Percentiles rank a stretch among this genome's conserved stretches.
Evolutionary conservation across 2,888 invertebrate species (phyloP).

Genomic region (Apodemia duryi): DNA sequence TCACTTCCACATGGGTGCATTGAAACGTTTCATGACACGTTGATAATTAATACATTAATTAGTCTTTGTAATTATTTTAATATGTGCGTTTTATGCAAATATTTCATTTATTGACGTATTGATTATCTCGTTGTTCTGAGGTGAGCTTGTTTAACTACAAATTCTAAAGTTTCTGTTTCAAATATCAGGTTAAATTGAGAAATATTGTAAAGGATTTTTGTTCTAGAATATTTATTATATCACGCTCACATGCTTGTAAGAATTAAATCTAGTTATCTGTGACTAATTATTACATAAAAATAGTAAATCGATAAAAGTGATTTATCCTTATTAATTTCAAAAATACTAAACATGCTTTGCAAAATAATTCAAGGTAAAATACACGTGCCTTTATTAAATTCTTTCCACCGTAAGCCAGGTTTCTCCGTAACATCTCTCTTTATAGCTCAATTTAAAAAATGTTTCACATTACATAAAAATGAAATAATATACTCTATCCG

Average conservation of each 20-base stretch:
- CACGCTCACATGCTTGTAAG: too few species aligned
- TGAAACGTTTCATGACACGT: not conserved
- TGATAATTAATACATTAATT: not conserved
- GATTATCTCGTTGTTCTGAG: too few species aligned
- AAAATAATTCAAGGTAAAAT: constrained; percentile 62
- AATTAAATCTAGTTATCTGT: too few species aligned
- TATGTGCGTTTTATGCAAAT: too few species aligned
- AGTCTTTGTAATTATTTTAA: not conserved
- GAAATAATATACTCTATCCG: constrained; percentile 57
- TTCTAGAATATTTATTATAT: too few species aligned
- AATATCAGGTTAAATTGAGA: too few species aligned
- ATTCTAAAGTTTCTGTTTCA: too few species aligned
- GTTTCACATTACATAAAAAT: constrained; percentile 57
- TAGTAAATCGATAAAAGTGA: not conserved
- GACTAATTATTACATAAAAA: not conserved
- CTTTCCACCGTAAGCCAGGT: constrained; percentile 52
- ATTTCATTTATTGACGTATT: too few species aligned
- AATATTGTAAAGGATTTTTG: too few species aligned
- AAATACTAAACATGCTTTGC: constrained; percentile 38
- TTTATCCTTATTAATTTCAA: constrained; percentile 40
- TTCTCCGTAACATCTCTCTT: constrained; percentile 57
- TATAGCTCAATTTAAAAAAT: constrained; percentile 69
- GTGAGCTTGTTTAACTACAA: too few species aligned
- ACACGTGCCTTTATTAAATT: constrained; percentile 70
- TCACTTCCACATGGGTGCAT: constrained; percentile 10